A percentile compares a stretch with the other conserved stretches of the same genome.
These are phyloP conservation scores for Exocentrus adspersus DNA, from an alignment of 2,888 invertebrate species.

Conservation along the genomic window DNA sequence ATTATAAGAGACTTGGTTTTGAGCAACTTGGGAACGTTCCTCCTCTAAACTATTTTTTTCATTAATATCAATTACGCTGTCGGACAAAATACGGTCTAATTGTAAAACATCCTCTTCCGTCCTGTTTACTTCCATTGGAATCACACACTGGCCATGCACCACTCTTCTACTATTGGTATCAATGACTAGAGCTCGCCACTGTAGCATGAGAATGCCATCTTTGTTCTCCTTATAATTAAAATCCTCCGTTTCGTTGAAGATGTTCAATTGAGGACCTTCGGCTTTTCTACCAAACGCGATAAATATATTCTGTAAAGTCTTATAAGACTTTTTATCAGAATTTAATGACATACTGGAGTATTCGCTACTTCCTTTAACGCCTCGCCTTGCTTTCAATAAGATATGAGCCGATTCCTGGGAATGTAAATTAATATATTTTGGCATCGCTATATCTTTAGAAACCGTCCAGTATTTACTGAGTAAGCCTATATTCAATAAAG, in stretches of 20 bases:
- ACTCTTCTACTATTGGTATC: slow-evolving; percentile 67
- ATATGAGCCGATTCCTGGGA: slow-evolving; percentile 68
- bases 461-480: slow-evolving; percentile 73
- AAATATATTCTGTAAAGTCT: slow-evolving; percentile 58
- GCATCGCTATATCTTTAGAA: slow-evolving; percentile 52
- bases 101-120: slow-evolving; percentile 61
- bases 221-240: slow-evolving; percentile 45
- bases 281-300: slow-evolving; percentile 64
- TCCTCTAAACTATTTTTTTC: slow-evolving; percentile 40
- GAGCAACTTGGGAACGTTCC: slow-evolving; percentile 38
- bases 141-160: slow-evolving; percentile 76
- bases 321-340: slow-evolving; percentile 49
- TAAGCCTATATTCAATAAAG: slow-evolving; percentile 69
- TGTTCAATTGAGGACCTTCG: slow-evolving; percentile 53
- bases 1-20: slow-evolving; percentile 67
- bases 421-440: slow-evolving; percentile 61
- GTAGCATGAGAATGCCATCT: slow-evolving; percentile 58
- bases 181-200: slow-evolving; percentile 61
- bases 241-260: slow-evolving; percentile 51
- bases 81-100: slow-evolving; percentile 43
- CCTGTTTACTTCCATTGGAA: slow-evolving; percentile 69
- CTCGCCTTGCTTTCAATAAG: slow-evolving; percentile 64
- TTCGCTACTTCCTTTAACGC: slow-evolving; percentile 41
- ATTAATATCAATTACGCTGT: slow-evolving; percentile 44
- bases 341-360: slow-evolving; percentile 60